Evolutionary conservation across 2,113 vertebrate genomes (phyloP).

Genomic region (Phalacrocorax brasilianus): DNA sequence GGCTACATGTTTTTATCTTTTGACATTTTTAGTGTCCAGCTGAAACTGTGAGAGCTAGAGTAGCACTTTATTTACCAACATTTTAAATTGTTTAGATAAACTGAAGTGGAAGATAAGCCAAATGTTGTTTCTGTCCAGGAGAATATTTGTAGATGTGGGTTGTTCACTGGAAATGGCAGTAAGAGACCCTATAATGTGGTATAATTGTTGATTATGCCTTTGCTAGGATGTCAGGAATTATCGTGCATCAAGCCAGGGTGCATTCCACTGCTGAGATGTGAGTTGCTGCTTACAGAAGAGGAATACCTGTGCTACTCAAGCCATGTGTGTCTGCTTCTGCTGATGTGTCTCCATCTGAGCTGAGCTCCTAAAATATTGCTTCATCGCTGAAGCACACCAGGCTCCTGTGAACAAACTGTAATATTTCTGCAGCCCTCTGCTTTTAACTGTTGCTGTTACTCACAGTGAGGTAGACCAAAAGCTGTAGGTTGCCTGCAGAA

Average conservation of each 20-base stretch:
- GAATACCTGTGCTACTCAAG: neutral
- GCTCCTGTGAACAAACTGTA: neutral
- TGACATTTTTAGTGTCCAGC: neutral
- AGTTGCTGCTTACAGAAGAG: neutral
- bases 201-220: neutral
- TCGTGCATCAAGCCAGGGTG: neutral
- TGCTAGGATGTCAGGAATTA: neutral
- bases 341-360: neutral
- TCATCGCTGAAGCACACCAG: neutral
- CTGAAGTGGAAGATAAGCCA: neutral
- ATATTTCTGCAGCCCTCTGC: neutral
- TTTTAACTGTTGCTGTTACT: neutral
- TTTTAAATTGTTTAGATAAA: neutral
- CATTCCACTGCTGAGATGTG: neutral
- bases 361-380: neutral
- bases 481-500: neutral
- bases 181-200: neutral
- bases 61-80: neutral
- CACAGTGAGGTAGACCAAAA: neutral
- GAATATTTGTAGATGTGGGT: neutral
- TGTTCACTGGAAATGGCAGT: neutral
- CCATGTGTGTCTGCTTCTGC: neutral
- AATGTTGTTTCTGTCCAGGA: neutral
- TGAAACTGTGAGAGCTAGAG: neutral
- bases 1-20: neutral